These are phyloP conservation scores for Sebastes steindachneri DNA, from an alignment of 2,797 vertebrate species.

Conservation along the genomic window DNA sequence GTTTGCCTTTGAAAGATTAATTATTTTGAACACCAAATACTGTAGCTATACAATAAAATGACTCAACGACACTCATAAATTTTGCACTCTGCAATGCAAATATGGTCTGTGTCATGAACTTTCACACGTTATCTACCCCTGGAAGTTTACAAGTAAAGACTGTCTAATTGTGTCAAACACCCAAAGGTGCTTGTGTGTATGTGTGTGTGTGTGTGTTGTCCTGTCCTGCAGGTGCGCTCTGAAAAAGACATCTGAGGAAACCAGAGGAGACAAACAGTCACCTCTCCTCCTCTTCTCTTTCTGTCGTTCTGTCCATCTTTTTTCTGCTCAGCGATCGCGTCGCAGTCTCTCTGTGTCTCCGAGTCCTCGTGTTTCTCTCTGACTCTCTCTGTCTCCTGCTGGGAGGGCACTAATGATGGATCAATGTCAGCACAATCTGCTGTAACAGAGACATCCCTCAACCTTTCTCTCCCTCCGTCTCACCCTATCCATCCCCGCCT, in stretches of 20 bases:
- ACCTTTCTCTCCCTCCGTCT: constrained; percentile 51
- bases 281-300: constrained; percentile 64
- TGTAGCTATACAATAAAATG: not conserved
- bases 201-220: not conserved
- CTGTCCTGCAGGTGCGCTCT: constrained; percentile 33
- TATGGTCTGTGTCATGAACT: not conserved
- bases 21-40: not conserved
- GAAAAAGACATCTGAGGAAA: constrained; percentile 62
- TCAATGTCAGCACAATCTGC: constrained; percentile 80
- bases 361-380: constrained; percentile 56
- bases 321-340: constrained; percentile 11
- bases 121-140: not conserved
- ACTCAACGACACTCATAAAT: not conserved
- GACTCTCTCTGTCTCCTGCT: constrained; percentile 55
- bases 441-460: constrained; percentile 74
- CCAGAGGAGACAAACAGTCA: constrained; percentile 75
- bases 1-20: not conserved
- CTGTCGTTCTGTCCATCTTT: constrained; percentile 54
- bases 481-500: constrained; percentile 24
- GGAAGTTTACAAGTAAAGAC: not conserved
- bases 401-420: constrained; percentile 78
- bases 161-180: not conserved
- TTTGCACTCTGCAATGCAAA: not conserved
- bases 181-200: not conserved
- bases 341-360: constrained; percentile 43